phyloP scores from a whole-genome alignment of 1,140 invertebrate species.

The Eumaeus atala region DNA sequence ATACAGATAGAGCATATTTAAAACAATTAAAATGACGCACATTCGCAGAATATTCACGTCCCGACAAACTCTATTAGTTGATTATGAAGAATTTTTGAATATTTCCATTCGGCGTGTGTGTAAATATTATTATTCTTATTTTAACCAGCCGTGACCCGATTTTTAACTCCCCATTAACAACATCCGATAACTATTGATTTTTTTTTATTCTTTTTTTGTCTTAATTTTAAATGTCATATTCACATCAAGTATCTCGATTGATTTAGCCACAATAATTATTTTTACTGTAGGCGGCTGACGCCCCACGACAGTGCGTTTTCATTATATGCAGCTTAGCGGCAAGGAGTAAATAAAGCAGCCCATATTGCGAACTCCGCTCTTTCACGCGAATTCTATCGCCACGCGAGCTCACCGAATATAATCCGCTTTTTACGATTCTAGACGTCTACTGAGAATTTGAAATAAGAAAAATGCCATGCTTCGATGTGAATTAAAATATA shows the following conservation, averaged over 20 bases:
- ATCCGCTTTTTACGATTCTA: slow-evolving; percentile 72
- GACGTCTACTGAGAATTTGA: slow-evolving; percentile 61
- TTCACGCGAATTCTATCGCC: slow-evolving; percentile 63
- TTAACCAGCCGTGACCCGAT: too few species aligned
- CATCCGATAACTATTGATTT: too few species aligned
- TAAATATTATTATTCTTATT: slow-evolving; percentile 8
- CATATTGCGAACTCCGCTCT: slow-evolving; percentile 63
- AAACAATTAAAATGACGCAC: slow-evolving; percentile 33
- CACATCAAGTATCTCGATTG: not conserved
- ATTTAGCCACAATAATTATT: slow-evolving; percentile 26
- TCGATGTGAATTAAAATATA: not conserved
- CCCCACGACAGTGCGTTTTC: slow-evolving; percentile 68
- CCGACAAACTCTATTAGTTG: slow-evolving; percentile 8
- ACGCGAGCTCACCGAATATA: slow-evolving; percentile 52
- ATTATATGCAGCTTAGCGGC: slow-evolving; percentile 71
- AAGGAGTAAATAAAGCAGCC: slow-evolving; percentile 64
- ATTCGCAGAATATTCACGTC: slow-evolving; percentile 22
- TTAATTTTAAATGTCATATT: too few species aligned
- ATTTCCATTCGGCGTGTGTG: not conserved
- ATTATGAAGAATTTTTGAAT: slow-evolving; percentile 1
- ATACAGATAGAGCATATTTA: slow-evolving; percentile 18
- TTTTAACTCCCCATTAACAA: too few species aligned
- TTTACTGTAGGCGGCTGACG: slow-evolving; percentile 58
- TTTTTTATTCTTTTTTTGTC: too few species aligned
- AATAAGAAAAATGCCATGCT: slow-evolving; percentile 62